Percentiles rank a stretch among this genome's conserved stretches.
These are phyloP conservation scores for Syngnathus scovelli DNA, from an alignment of 2,113 vertebrate genomes.

Conservation along the genomic window DNA sequence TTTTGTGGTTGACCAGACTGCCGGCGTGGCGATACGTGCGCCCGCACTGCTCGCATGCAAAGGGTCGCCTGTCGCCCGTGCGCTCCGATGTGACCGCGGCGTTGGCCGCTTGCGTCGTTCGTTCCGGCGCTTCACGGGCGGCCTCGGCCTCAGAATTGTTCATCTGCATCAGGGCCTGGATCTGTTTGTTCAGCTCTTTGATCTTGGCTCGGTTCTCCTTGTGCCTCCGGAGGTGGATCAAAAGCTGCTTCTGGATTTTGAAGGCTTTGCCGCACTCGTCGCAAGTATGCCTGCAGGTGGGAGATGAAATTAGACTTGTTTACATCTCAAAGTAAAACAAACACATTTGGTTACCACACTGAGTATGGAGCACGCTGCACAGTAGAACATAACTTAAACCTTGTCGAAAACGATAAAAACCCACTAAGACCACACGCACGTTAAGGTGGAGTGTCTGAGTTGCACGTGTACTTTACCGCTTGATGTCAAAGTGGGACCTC, in stretches of 20 bases:
- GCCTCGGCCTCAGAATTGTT: conserved; percentile 51
- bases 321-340: too few relatives aligned
- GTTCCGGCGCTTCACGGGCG: conserved; percentile 23
- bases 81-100: conserved; percentile 40
- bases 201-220: conserved; percentile 71
- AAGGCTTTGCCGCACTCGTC: conserved; percentile 81
- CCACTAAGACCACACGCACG: too few relatives aligned
- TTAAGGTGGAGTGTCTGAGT: too few relatives aligned
- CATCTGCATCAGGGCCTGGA: conserved; percentile 69
- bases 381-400: not conserved
- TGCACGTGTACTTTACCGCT: conserved; percentile 59
- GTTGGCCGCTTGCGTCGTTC: conserved; percentile 21
- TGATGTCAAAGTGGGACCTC: conserved; percentile 83
- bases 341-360: too few relatives aligned
- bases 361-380: too few relatives aligned
- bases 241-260: conserved; percentile 80
- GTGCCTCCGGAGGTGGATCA: conserved; percentile 79
- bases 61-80: conserved; percentile 67
- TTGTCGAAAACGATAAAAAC: not conserved
- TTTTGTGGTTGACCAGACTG: conserved; percentile 85
- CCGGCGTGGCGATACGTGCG: conserved; percentile 84
- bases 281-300: conserved; percentile 62
- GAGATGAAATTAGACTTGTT: not conserved
- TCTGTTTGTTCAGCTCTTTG: conserved; percentile 73
- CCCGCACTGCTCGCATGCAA: conserved; percentile 80